phyloP scores from a whole-genome alignment of 1,140 invertebrate genomes.

The Amphibalanus amphitrite region DNA sequence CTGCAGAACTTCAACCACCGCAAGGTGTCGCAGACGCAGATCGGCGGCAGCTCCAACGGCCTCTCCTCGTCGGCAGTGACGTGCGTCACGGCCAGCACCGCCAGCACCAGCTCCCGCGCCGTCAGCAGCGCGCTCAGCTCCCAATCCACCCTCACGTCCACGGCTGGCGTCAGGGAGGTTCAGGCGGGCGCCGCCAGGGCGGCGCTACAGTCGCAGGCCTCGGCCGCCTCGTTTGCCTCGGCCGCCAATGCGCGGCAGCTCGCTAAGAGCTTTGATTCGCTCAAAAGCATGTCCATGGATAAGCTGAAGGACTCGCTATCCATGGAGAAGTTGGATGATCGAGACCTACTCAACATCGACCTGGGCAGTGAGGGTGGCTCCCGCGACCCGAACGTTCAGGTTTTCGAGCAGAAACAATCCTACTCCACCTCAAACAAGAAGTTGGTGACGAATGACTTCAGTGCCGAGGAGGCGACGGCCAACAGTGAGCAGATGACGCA shows the following conservation, averaged over 20 bases:
- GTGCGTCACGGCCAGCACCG: not conserved
- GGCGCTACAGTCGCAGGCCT: not conserved
- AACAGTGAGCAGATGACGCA: not conserved
- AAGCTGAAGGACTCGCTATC: not conserved
- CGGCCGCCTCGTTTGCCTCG: not conserved
- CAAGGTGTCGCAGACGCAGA: conserved; percentile 1
- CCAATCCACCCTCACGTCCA: not conserved
- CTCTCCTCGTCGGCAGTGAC: not conserved
- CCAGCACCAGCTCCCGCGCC: too few relatives aligned
- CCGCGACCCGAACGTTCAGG: not conserved
- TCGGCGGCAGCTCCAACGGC: not conserved
- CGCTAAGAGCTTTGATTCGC: not conserved
- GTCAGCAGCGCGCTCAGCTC: not conserved
- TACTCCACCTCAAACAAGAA: not conserved
- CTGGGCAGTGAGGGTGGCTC: not conserved
- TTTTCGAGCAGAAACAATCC: not conserved
- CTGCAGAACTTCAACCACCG: not conserved
- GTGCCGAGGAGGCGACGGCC: not conserved
- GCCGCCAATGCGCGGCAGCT: not conserved
- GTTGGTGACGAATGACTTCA: not conserved
- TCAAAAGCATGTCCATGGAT: not conserved
- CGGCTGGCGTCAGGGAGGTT: not conserved
- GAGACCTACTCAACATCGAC: not conserved
- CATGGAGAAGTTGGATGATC: not conserved
- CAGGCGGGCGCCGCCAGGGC: not conserved